These are phyloP conservation scores for Bradypus variegatus DNA, from an alignment of 2,797 vertebrate genomes.

Conservation along the genomic window DNA sequence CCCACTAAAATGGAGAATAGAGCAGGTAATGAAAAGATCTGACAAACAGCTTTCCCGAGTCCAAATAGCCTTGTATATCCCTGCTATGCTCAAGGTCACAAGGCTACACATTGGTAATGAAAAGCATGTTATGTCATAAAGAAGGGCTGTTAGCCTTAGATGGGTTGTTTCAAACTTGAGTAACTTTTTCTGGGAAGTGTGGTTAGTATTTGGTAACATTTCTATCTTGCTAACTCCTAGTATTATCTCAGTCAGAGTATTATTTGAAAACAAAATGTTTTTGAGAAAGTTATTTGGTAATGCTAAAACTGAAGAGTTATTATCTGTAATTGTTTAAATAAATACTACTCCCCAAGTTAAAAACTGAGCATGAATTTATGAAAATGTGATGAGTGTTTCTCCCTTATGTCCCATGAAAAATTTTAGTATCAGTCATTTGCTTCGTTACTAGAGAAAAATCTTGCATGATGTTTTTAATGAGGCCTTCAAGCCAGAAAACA, in stretches of 20 bases:
- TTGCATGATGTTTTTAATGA: background rate
- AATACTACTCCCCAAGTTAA: background rate
- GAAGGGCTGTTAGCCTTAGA: background rate
- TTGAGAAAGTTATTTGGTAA: background rate
- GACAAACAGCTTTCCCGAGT: background rate
- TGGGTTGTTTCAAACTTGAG: background rate
- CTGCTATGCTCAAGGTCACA: background rate
- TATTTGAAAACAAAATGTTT: background rate
- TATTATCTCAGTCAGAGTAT: background rate
- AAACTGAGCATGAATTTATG: background rate
- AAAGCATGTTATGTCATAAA: background rate
- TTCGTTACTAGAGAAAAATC: background rate
- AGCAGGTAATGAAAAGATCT: background rate
- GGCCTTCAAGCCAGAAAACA: background rate
- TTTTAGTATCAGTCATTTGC: background rate
- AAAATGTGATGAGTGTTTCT: background rate
- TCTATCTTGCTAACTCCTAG: background rate
- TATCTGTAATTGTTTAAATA: background rate
- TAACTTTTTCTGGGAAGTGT: background rate
- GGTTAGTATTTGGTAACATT: background rate
- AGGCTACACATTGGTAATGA: background rate
- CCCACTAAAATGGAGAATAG: background rate
- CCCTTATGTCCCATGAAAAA: background rate
- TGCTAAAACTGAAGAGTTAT: background rate
- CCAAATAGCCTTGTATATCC: background rate